These are phyloP conservation scores for Hemicordylus capensis DNA, from an alignment of 2,113 vertebrate genomes.

Conservation along the genomic window DNA sequence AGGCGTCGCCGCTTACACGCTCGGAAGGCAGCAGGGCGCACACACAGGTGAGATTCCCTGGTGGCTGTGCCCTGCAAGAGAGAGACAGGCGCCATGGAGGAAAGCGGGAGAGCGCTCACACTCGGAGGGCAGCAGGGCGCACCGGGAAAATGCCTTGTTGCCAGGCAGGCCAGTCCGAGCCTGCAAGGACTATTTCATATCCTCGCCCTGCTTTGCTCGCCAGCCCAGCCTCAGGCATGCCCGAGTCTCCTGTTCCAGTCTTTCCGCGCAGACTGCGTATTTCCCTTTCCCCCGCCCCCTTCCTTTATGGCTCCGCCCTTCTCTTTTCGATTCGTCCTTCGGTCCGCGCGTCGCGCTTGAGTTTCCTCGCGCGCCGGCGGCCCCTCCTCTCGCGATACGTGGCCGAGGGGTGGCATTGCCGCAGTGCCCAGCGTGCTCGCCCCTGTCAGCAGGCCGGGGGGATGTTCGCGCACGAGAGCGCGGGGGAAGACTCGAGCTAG, in stretches of 20 bases:
- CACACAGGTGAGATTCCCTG: too few species aligned
- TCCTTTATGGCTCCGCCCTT: background rate
- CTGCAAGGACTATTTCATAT: background rate
- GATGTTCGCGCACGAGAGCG: background rate
- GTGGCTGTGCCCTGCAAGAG: too few species aligned
- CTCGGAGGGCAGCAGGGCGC: too few species aligned
- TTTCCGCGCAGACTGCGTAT: background rate
- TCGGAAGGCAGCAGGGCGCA: too few species aligned
- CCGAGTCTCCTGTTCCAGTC: background rate
- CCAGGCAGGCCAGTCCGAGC: too few species aligned
- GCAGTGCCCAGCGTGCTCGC: background rate
- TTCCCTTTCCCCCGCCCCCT: background rate
- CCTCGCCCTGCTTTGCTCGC: background rate
- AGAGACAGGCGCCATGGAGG: too few species aligned
- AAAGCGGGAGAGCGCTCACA: too few species aligned
- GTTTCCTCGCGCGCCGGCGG: background rate
- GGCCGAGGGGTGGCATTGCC: background rate
- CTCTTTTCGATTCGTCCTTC: background rate
- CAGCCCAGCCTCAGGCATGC: background rate
- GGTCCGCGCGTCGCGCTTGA: background rate
- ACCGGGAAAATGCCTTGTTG: too few species aligned
- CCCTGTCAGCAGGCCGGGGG: background rate
- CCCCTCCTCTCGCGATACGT: conserved; percentile 41
- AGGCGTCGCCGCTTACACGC: too few species aligned
- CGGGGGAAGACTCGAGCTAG: background rate